phyloP scores from a whole-genome alignment of 2,113 vertebrate species.

The Nipponia nippon region DNA sequence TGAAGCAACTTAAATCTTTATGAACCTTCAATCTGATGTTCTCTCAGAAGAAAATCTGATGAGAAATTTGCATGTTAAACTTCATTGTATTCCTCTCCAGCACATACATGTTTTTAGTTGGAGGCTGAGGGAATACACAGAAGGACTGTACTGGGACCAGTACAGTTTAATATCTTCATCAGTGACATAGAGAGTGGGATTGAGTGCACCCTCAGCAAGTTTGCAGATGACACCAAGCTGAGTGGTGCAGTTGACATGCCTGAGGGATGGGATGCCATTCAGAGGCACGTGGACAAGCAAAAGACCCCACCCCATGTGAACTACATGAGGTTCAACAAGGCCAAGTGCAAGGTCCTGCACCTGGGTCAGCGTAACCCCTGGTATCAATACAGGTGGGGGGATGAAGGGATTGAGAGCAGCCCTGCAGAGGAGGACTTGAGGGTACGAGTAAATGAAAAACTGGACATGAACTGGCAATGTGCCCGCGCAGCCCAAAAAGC shows the following conservation, averaged over 20 bases:
- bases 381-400: background rate
- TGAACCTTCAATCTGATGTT: background rate
- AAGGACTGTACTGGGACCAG: background rate
- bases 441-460: too few relatives aligned
- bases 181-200: background rate
- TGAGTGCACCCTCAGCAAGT: background rate
- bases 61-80: background rate
- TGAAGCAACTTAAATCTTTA: background rate
- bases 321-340: background rate
- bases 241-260: fast-evolving
- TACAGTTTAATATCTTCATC: background rate
- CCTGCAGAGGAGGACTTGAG: background rate
- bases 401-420: background rate
- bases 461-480: too few relatives aligned
- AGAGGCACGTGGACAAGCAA: background rate
- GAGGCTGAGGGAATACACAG: background rate
- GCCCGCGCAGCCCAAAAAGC: too few relatives aligned
- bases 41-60: background rate
- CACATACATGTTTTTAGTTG: background rate
- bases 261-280: background rate
- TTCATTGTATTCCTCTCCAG: background rate
- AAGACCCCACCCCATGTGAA: background rate
- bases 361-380: fast-evolving
- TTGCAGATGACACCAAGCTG: background rate
- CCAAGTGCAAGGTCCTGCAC: background rate